These are phyloP conservation scores for Cataglyphis rosenhaueri DNA, from an alignment of 2,888 invertebrate genomes.

Conservation along the genomic window DNA sequence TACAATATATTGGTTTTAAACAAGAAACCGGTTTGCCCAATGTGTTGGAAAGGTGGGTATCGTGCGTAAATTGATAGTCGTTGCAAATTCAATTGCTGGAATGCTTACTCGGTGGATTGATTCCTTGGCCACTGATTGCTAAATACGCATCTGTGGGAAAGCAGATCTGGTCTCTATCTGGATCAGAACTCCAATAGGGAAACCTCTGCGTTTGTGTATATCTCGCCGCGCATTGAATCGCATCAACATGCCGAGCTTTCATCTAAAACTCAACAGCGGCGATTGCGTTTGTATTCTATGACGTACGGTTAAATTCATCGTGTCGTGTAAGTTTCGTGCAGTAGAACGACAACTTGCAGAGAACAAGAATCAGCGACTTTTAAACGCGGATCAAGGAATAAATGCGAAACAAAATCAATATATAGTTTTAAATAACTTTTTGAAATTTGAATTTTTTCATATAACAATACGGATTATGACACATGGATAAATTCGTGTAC, in stretches of 20 bases:
- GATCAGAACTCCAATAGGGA: constrained; percentile 39
- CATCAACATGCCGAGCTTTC: constrained; percentile 39
- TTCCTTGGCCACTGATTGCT: constrained; percentile 63
- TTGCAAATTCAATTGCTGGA: constrained; percentile 54
- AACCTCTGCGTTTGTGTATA: constrained; percentile 41
- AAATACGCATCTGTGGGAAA: constrained; percentile 62
- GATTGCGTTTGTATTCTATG: constrained; percentile 48
- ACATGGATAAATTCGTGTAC: neutral
- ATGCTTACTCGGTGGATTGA: constrained; percentile 57
- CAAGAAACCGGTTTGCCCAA: neutral
- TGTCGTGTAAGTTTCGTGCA: neutral
- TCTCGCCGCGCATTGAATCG: constrained; percentile 54
- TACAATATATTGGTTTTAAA: neutral
- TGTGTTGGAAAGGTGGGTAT: constrained; percentile 8
- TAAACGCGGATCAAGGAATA: neutral
- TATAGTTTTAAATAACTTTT: constrained; percentile 7
- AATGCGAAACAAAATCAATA: neutral
- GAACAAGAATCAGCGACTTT: neutral
- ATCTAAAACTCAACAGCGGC: constrained; percentile 38
- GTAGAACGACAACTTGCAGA: neutral
- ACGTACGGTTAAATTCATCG: constrained; percentile 34
- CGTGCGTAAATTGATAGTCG: constrained; percentile 27
- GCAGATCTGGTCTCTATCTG: constrained; percentile 58
- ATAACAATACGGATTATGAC: neutral
- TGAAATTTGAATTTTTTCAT: neutral